A percentile compares a stretch with the other conserved stretches of the same genome.
Evolutionary conservation across 2,797 vertebrate genomes (phyloP).

Genomic region (Cynopterus sphinx): DNA sequence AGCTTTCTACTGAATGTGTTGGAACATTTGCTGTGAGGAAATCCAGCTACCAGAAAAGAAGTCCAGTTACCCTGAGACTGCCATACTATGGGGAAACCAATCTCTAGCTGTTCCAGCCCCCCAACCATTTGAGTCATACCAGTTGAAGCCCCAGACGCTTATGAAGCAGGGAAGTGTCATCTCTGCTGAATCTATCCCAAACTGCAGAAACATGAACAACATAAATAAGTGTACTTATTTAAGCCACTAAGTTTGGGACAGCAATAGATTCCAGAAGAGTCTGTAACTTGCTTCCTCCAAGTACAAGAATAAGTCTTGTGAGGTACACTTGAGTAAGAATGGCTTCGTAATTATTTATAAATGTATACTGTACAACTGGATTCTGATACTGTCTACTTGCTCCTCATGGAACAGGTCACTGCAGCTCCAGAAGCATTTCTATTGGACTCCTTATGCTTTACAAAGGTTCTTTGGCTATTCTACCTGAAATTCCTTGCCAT

Average conservation of each 20-base stretch:
- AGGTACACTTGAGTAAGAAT: background rate
- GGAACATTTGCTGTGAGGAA: background rate
- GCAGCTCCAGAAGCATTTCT: background rate
- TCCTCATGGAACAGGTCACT: background rate
- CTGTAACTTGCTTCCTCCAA: background rate
- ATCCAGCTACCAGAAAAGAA: background rate
- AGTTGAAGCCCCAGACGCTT: background rate
- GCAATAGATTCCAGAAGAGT: background rate
- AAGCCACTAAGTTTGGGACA: background rate
- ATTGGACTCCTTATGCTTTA: background rate
- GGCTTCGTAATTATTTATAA: background rate
- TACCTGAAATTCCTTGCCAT: background rate
- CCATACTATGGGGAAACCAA: background rate
- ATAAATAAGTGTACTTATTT: background rate
- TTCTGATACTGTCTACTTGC: background rate
- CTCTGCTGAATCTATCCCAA: background rate
- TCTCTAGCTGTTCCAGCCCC: background rate
- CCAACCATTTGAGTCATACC: background rate
- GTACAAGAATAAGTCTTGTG: background rate
- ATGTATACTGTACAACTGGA: background rate
- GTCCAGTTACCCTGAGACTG: background rate
- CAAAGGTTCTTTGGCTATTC: background rate
- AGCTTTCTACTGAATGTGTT: background rate
- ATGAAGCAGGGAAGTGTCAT: background rate
- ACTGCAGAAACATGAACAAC: background rate